Evolutionary conservation across 2,113 vertebrate genomes (phyloP).

Genomic region (Onychorhynchus coronatus): DNA sequence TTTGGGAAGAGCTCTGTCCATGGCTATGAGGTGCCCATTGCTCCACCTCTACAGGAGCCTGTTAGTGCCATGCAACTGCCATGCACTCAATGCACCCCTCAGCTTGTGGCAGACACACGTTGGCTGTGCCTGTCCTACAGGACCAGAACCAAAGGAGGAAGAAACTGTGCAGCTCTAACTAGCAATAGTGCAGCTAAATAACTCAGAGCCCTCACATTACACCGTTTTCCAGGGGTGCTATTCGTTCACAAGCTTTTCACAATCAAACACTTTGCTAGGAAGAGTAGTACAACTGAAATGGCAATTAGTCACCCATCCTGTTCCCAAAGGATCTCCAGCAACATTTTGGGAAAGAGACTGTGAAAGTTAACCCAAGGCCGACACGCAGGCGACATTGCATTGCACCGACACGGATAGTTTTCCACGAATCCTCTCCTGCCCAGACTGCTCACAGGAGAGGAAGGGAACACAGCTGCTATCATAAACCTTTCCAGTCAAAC

Average conservation of each 20-base stretch:
- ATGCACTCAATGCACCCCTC: fast-evolving
- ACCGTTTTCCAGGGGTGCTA: not conserved
- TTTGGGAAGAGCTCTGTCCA: not conserved
- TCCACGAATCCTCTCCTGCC: not conserved
- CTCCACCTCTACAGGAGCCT: not conserved
- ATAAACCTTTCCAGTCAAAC: constrained; percentile 54
- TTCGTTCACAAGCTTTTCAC: not conserved
- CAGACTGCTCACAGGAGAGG: not conserved
- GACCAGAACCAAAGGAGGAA: not conserved
- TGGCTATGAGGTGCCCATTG: fast-evolving
- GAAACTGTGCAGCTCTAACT: not conserved
- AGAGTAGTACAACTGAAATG: not conserved
- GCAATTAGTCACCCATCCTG: not conserved
- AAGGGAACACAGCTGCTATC: constrained; percentile 40
- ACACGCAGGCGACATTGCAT: not conserved
- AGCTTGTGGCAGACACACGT: fast-evolving
- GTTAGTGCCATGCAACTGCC: too few species aligned
- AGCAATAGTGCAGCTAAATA: not conserved
- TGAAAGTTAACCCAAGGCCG: not conserved
- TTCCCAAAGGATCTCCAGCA: not conserved
- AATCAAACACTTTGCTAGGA: not conserved
- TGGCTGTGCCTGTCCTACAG: not conserved
- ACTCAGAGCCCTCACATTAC: not conserved
- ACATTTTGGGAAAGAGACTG: not conserved
- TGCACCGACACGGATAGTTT: not conserved